Conservation (phyloP, 2,888 invertebrate genomes). For the Xestia xanthographa region DNA sequence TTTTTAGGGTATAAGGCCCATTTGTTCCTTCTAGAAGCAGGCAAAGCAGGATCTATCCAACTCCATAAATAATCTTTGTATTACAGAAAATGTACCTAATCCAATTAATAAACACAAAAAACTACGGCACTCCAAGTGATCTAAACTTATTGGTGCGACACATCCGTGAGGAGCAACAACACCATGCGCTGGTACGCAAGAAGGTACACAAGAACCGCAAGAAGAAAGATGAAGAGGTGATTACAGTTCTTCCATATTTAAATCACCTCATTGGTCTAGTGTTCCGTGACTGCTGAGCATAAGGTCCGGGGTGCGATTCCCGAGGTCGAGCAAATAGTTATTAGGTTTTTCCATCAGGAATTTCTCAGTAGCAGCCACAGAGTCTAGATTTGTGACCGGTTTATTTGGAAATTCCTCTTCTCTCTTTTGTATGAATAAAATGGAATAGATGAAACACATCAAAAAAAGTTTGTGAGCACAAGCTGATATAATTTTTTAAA, state of each 20-base stretch:
- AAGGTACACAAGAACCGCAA: slow-evolving; percentile 49
- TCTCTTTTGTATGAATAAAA: too few species aligned
- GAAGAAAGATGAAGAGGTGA: slow-evolving; percentile 62
- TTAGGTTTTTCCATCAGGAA: too few species aligned
- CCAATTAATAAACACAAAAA: slow-evolving; percentile 80
- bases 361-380: too few species aligned
- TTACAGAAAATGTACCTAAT: slow-evolving; percentile 81
- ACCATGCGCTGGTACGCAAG: slow-evolving; percentile 65
- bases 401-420: too few species aligned
- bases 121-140: slow-evolving; percentile 69
- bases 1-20: neutral
- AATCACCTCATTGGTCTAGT: neutral
- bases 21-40: neutral
- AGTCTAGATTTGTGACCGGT: too few species aligned
- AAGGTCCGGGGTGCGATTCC: too few species aligned
- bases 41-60: neutral
- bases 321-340: too few species aligned
- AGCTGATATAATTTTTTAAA: too few species aligned
- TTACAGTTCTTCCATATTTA: neutral
- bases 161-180: slow-evolving; percentile 76
- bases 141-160: slow-evolving; percentile 73
- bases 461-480: too few species aligned
- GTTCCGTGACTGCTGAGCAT: neutral
- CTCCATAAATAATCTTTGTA: neutral
- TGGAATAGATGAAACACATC: too few species aligned